Evolutionary conservation across 35 echinoderm and acorn worm genomes (phyloP).

Genomic region (Heliocidaris tuberculata): DNA sequence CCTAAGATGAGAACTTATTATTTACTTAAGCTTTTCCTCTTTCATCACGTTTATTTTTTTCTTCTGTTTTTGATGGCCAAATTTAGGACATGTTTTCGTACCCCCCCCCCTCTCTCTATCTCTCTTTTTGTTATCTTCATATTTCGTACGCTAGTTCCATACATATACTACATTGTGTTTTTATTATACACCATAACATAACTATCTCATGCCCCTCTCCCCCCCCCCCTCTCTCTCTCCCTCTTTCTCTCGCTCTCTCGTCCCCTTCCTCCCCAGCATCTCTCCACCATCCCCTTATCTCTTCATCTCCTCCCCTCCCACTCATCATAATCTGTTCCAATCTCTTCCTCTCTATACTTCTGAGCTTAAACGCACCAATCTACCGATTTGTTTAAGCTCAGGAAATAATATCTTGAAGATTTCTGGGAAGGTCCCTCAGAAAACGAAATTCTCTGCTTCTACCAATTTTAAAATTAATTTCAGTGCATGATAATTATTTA

Average conservation of each 20-base stretch:
- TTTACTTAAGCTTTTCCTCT: not conserved
- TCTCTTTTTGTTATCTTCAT: not conserved
- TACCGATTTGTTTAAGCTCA: no score
- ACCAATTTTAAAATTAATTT: no score
- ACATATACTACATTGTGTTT: no score
- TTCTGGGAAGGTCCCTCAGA: no score
- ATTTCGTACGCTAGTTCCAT: not conserved
- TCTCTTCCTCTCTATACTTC: not conserved
- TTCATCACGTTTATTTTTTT: not conserved
- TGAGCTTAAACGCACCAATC: no score
- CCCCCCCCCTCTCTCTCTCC: not conserved
- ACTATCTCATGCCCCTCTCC: not conserved
- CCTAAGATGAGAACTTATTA: not conserved
- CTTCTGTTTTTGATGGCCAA: not conserved
- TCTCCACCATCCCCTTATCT: not conserved
- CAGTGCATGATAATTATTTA: no score
- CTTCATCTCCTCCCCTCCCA: no score
- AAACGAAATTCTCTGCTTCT: no score
- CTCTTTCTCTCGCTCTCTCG: not conserved
- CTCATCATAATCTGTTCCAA: not conserved
- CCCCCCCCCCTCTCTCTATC: not conserved
- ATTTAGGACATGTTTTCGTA: not conserved
- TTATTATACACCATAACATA: no score
- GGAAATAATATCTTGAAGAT: no score
- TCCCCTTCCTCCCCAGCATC: not conserved